Base-by-base conservation (phyloP, 2,888 invertebrate species). In the Hirtodrosophila trivittata region DNA sequence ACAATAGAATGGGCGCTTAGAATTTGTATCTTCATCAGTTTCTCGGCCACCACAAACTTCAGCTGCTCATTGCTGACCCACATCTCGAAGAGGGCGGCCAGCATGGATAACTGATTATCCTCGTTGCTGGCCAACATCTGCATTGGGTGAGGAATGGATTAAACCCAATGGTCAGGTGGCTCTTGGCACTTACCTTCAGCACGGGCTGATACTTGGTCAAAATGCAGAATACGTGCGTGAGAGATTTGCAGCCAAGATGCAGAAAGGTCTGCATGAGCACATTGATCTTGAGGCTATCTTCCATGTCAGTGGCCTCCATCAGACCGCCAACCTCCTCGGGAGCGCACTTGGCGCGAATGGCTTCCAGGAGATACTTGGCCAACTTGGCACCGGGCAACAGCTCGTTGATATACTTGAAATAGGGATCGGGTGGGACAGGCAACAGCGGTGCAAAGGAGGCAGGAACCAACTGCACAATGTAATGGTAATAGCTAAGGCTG, bases 401-500 rank as follows among this genome's bases (percentile, higher is more conserved):
- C 2, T 97, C 97, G 87, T 95, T 93, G 0, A 95, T 94, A 88
- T 97, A 98, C 90, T 98, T 98, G 91, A 96, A 98, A 71, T 94
- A 93, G 0, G 97, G 95, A 74, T 95, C 95, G 0, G 98, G 95
- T 88, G 95, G 94, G 10, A 93, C 91, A 0, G 99, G 99, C 59
- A 98, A 93, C 71, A 98, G 93, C 10, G 94, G 92, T 1, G 93
- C 93, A 90, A 97, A 97, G 0, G 94, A 92, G 81, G 95, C 95
- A 1, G 99, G 98, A 87, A 98, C 93, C 92, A 97, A 95, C 75
- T 98, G 97, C 49, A 94, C 94, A 58, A 99, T 95, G 82, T 97
- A 93, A 89, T 98, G 97, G 89, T 97, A 95, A 90, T 98, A 99
- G 0, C 98, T 98, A 65, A 99, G 92, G 87, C 96, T 96, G 83